A percentile compares a stretch with the other conserved stretches of the same genome.
These are phyloP conservation scores for Adrianichthys oophorus DNA, from an alignment of 2,797 vertebrate species.

Conservation along the genomic window DNA sequence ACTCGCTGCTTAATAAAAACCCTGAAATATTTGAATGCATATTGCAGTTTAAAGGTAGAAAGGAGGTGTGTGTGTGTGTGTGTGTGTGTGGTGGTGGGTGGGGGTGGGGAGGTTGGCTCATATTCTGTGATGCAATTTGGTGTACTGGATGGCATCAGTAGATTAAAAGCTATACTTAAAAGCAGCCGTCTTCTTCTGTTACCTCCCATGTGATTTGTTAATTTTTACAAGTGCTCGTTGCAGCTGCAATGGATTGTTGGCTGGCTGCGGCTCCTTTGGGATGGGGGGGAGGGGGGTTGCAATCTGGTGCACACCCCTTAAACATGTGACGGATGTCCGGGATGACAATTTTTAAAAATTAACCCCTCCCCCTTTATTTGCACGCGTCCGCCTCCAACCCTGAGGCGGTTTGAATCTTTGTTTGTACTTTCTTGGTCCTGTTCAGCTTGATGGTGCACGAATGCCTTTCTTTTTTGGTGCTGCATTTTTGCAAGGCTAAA, in stretches of 20 bases:
- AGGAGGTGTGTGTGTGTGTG: neutral
- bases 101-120: constrained; percentile 25
- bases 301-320: constrained; percentile 19
- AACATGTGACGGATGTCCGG: constrained; percentile 24
- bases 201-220: constrained; percentile 38
- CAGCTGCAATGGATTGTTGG: constrained; percentile 42
- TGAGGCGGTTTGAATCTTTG: constrained; percentile 27
- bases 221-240: constrained; percentile 15
- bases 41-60: constrained; percentile 12
- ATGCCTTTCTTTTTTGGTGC: constrained; percentile 57
- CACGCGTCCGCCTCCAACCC: constrained; percentile 18
- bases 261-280: constrained; percentile 20
- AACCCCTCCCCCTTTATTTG: constrained; percentile 18
- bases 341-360: constrained; percentile 36
- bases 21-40: neutral
- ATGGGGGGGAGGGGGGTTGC: neutral
- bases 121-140: constrained; percentile 40
- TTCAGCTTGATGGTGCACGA: constrained; percentile 13
- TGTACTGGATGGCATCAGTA: constrained; percentile 38
- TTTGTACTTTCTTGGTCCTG: constrained; percentile 5
- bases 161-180: constrained; percentile 55
- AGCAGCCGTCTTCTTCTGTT: constrained; percentile 40
- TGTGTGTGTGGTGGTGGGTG: neutral
- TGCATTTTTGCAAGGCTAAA: constrained; percentile 38
- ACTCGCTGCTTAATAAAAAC: neutral